A percentile compares a stretch with the other conserved stretches of the same genome.
These are phyloP conservation scores for Leguminivora glycinivorella DNA, from an alignment of 1,140 invertebrate species.

Conservation along the genomic window DNA sequence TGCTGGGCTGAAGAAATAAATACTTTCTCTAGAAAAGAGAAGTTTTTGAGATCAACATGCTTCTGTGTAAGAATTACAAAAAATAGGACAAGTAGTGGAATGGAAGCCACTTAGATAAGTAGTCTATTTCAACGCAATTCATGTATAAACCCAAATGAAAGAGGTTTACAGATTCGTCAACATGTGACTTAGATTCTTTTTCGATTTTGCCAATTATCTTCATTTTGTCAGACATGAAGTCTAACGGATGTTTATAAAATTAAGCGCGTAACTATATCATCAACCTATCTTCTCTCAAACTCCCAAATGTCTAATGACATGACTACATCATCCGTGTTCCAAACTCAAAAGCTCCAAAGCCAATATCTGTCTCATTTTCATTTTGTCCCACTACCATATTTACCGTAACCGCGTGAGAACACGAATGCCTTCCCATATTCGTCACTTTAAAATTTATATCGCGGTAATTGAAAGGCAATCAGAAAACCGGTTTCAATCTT, in stretches of 20 bases:
- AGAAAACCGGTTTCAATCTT: neutral
- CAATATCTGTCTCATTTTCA: neutral
- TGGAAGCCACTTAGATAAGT: too few relatives aligned
- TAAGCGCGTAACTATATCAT: neutral
- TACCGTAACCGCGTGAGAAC: conserved; percentile 3
- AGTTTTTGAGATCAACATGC: neutral
- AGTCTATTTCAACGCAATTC: too few relatives aligned
- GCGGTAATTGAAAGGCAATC: conserved; percentile 10
- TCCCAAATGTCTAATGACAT: too few relatives aligned
- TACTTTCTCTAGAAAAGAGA: conserved; percentile 2
- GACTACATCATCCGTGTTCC: too few relatives aligned
- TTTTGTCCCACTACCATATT: neutral
- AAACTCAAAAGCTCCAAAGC: too few relatives aligned
- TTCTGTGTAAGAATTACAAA: too few relatives aligned
- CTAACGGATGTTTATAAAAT: neutral
- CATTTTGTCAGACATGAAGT: neutral
- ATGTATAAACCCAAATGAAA: too few relatives aligned
- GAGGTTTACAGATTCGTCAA: too few relatives aligned
- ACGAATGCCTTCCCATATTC: neutral
- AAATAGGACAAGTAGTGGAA: too few relatives aligned
- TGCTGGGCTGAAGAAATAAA: neutral
- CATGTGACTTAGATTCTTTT: too few relatives aligned
- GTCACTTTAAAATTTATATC: neutral
- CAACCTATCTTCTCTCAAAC: neutral
- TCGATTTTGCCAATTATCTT: too few relatives aligned